Base-by-base conservation (phyloP, 2,113 vertebrate species). In the Fregetta grallaria region DNA sequence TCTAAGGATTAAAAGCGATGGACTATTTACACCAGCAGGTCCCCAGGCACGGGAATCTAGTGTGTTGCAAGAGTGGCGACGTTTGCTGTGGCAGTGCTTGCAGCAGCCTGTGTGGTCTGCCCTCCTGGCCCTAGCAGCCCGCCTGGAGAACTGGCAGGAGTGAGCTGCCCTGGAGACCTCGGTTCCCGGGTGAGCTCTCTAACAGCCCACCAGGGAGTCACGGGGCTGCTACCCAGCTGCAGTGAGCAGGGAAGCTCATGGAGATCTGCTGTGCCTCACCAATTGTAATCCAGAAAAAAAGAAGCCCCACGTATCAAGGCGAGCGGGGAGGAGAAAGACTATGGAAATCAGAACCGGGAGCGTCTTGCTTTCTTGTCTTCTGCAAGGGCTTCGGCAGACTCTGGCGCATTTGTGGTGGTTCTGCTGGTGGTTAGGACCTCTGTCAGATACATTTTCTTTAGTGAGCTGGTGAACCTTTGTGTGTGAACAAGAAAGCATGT, bases 71-170 rank as follows among this genome's bases (percentile, higher is more conserved):
- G 92, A 93, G 87, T 76, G 92, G 92, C 0, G 10, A 78, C 0
- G 19, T 79, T 89, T 68, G 91, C 81, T 56, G 81, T 85, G 93
- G 96, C 89, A 85, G 52, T 30, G 36, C 77, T 90, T 47, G 74
- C 52, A 85, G 94, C 96, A 94, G 93, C 90, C 77, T 96, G 96
- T 96, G 96, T 97, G 96, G 95, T 96, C 96, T 96, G 87, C 62
- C 66, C 94, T 87, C 56, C 80, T 95, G 90, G 93, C 93, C 96
- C 49, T 36, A 55, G 86, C 71, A 94, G 83, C 79, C 91, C 0
- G 20, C 73, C 91, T 95, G 91, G 83, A 94, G 90, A 81, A 53
- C 87, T 91, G 94, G 86, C 84, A 95, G 84, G 49, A 76, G 32
- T 4, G 20, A 94, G 84, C 88, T 90, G 70, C 72, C 76, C 5